Evolutionary conservation across 2,888 invertebrate species (phyloP), one percentile per base, ranked within the genome.

Genomic region (Itoplectis maculator): DNA sequence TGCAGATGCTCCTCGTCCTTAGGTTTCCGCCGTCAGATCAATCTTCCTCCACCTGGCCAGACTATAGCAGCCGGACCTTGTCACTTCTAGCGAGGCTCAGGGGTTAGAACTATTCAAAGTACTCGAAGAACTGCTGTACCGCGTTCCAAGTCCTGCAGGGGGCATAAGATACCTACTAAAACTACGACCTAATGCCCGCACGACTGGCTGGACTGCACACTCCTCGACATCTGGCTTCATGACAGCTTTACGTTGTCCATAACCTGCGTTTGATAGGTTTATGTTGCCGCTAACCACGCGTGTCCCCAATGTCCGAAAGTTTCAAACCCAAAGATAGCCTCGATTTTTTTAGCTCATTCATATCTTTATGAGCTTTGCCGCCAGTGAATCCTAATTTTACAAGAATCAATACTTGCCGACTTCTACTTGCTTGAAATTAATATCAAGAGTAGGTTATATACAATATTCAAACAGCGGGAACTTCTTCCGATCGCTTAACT

Each of bases 11-110:
- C 73, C 82, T 79, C 79, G 75, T 82, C 84, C 86, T 84, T 85
- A 80, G 82, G 82, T 88, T 87, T 86, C 85, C 85, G 84, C 77
- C 81, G 61, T 81, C 78, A 80, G 86, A 89, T 89, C 87, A 89
- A 89, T 89, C 89, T 88, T 86, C 73, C 75, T 56, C 82, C 51
- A 66, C 61, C 63, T 40, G 45, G 42, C n/a, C 74, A 42, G 49
- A 49, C 42, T 47, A 23, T 18, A 61, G 61, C 54, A 45, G 72
- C 61, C 72, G 68, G 80, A 77, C 82, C 80, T 79, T 69, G 66
- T 68, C 69, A 81, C 77, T 83, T 77, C 42, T n/a, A 65, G 51
- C n/a, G 73, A 42, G 61, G 45, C 66, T 66, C 37, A 56, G 59
- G n/a, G 37, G 29, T 70, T 47, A n/a, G 59, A 75, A 66, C 65